Evolutionary conservation across 1,140 invertebrate genomes (phyloP).

Genomic region (Rhagoletis zephyria): DNA sequence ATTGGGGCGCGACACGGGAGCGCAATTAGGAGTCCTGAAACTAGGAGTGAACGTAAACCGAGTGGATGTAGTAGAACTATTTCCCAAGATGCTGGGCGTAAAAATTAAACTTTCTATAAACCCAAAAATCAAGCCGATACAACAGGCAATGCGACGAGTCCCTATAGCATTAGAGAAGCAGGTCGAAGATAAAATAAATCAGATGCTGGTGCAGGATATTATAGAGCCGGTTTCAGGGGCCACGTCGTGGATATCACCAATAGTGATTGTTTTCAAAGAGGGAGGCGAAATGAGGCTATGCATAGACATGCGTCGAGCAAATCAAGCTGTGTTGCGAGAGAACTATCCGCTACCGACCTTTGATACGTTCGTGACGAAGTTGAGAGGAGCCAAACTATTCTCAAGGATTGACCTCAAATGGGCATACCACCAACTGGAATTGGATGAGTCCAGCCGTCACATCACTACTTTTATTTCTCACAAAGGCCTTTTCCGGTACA

Average conservation of each 20-base stretch:
- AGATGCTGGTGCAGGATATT: no score
- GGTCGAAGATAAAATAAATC: constrained; percentile 56
- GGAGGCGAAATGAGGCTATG: no score
- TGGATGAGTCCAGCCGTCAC: constrained; percentile 57
- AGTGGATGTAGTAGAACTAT: constrained; percentile 55
- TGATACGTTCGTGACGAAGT: constrained; percentile 59
- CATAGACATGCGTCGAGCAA: no score
- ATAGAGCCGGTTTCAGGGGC: no score
- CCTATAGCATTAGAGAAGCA: constrained; percentile 56
- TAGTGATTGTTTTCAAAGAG: no score
- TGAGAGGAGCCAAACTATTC: constrained; percentile 62
- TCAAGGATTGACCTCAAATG: constrained; percentile 63
- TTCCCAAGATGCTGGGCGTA: constrained; percentile 58
- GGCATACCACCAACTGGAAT: constrained; percentile 64
- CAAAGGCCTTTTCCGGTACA: constrained; percentile 62
- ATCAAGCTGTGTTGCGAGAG: constrained; percentile 54
- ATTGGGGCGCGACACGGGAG: constrained; percentile 58
- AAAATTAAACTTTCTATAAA: constrained; percentile 58
- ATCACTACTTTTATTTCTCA: constrained; percentile 62
- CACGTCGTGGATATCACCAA: no score
- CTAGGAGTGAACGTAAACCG: constrained; percentile 51
- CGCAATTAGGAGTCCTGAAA: constrained; percentile 55
- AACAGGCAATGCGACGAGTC: constrained; percentile 54
- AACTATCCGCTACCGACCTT: constrained; percentile 64
- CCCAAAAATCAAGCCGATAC: constrained; percentile 42